phyloP scores from a whole-genome alignment of 2,888 invertebrate genomes.

The Scelioninae gen. 1 region DNA sequence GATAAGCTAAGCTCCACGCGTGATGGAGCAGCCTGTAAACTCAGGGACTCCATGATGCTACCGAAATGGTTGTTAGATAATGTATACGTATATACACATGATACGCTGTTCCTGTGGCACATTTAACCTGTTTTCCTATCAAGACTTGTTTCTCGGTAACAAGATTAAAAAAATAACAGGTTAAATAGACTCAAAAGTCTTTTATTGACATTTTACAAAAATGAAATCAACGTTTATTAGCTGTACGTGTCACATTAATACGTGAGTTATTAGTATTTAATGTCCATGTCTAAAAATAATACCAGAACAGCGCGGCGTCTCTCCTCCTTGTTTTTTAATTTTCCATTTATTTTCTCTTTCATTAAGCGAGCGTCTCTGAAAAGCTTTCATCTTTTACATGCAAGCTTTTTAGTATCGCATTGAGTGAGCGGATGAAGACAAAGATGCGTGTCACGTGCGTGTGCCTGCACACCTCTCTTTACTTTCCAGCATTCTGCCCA shows the following conservation, averaged over 20 bases:
- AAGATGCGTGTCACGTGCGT: slow-evolving; percentile 75
- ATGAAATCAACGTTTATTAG: neutral
- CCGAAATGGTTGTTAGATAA: slow-evolving; percentile 82
- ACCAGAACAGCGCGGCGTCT: slow-evolving; percentile 63
- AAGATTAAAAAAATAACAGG: neutral
- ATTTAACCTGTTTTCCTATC: slow-evolving; percentile 46
- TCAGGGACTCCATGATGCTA: slow-evolving; percentile 79
- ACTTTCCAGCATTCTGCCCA: slow-evolving; percentile 26
- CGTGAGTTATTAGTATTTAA: slow-evolving; percentile 44
- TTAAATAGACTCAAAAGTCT: neutral
- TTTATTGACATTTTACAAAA: slow-evolving; percentile 2
- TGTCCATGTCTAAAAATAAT: slow-evolving; percentile 73
- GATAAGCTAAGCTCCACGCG: slow-evolving; percentile 83
- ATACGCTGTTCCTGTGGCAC: slow-evolving; percentile 29
- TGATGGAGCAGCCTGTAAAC: slow-evolving; percentile 83
- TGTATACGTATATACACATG: slow-evolving; percentile 75
- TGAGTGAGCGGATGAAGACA: slow-evolving; percentile 76
- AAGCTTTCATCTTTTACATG: slow-evolving; percentile 83
- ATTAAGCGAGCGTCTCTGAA: slow-evolving; percentile 76
- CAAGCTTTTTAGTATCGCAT: slow-evolving; percentile 83
- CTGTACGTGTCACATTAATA: slow-evolving; percentile 4
- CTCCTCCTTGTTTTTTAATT: slow-evolving; percentile 65
- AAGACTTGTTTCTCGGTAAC: slow-evolving; percentile 5
- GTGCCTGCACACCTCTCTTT: slow-evolving; percentile 65
- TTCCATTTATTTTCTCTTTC: slow-evolving; percentile 66